Conservation (phyloP, 2,888 invertebrate genomes). For the Synanthedon vespiformis region DNA sequence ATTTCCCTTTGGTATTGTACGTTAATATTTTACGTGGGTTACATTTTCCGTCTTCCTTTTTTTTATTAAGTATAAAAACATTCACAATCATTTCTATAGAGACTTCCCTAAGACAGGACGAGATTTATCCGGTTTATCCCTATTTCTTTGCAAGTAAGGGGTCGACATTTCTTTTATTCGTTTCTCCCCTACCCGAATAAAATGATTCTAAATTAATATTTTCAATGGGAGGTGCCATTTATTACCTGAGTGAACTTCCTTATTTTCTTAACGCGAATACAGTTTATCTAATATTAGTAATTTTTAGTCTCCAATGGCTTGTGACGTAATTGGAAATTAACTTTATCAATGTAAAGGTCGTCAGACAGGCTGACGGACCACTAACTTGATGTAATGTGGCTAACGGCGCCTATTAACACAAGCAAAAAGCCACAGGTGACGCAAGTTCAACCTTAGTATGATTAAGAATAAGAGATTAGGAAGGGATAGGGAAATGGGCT, state of each 20-base stretch:
- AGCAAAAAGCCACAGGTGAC: no score
- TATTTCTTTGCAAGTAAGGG: conserved; percentile 32
- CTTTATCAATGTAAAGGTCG: no score
- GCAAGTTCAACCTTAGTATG: no score
- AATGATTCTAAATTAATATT: conserved; percentile 52
- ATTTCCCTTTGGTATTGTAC: conserved; percentile 50
- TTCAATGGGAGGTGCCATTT: conserved; percentile 30
- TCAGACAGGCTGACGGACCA: no score
- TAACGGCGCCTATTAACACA: no score
- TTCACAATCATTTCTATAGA: conserved; percentile 28
- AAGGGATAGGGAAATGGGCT: no score
- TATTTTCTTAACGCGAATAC: conserved; percentile 10
- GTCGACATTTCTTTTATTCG: conserved; percentile 25
- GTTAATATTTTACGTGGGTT: conserved; percentile 47
- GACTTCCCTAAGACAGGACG: conserved; percentile 35
- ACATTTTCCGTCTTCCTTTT: conserved; percentile 23
- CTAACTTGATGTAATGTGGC: no score
- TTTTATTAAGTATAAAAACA: conserved; percentile 10
- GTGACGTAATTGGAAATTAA: no score
- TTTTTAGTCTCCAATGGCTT: no score
- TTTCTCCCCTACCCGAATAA: conserved; percentile 35
- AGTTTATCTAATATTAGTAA: no score
- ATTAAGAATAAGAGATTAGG: no score
- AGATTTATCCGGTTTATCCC: conserved; percentile 44
- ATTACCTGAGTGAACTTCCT: conserved; percentile 20